phyloP scores from a whole-genome alignment of 2,797 vertebrate genomes.

The Takifugu rubripes region DNA sequence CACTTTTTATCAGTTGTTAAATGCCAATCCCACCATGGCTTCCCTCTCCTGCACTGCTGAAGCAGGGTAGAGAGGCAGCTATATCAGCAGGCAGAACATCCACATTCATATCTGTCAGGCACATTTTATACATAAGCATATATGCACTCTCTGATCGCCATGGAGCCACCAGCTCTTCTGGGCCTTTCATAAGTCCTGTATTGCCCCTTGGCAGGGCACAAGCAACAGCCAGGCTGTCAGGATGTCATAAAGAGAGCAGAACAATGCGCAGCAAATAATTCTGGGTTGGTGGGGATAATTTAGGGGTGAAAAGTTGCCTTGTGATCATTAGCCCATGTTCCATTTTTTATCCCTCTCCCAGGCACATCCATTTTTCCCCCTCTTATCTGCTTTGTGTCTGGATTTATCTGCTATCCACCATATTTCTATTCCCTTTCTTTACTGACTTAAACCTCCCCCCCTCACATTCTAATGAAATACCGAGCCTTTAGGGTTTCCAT shows the following conservation, averaged over 20 bases:
- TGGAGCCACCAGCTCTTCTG: conserved; percentile 25
- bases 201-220: conserved; percentile 52
- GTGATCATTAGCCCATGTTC: conserved; percentile 49
- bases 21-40: conserved; percentile 70
- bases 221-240: conserved; percentile 48
- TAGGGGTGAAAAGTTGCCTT: conserved; percentile 20
- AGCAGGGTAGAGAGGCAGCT: conserved; percentile 23
- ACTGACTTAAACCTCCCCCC: not conserved
- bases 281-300: too few relatives aligned
- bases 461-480: conserved; percentile 29
- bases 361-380: conserved; percentile 12
- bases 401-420: conserved; percentile 13
- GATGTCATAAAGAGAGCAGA: conserved; percentile 41
- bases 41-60: conserved; percentile 16
- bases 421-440: conserved; percentile 14
- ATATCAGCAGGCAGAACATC: conserved; percentile 25
- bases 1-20: conserved; percentile 73
- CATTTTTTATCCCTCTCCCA: conserved; percentile 30
- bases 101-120: conserved; percentile 45
- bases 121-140: conserved; percentile 14
- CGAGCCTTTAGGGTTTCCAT: conserved; percentile 54
- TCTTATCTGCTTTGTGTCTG: conserved; percentile 39
- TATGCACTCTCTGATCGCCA: not conserved
- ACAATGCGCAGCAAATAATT: conserved; percentile 24
- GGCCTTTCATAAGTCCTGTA: conserved; percentile 37